Conservation (phyloP, 2,113 vertebrate genomes). For the Pogona vitticeps region DNA sequence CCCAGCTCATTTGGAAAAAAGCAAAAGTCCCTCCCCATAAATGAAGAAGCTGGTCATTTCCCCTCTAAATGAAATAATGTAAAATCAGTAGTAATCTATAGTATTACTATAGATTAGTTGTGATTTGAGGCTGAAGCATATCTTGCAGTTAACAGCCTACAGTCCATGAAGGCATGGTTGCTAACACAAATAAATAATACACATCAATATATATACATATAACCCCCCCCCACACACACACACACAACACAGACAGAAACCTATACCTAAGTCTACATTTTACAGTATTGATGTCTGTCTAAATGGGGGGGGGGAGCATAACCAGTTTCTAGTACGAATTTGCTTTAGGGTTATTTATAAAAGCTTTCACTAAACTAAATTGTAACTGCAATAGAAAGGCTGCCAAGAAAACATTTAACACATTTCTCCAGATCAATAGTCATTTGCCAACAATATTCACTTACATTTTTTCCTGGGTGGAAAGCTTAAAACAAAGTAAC, state of each 20-base stretch:
- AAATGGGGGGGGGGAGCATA: constrained; percentile 40
- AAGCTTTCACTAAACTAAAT: constrained; percentile 74
- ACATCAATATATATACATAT: too few species aligned
- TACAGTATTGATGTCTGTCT: constrained; percentile 50
- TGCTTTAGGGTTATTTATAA: constrained; percentile 78
- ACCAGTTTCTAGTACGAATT: constrained; percentile 60
- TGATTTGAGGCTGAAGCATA: neutral
- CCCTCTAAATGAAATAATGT: neutral
- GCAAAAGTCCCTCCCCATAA: neutral
- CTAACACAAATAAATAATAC: neutral
- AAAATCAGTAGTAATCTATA: neutral
- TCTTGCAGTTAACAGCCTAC: constrained; percentile 2
- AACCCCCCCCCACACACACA: too few species aligned
- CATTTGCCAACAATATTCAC: constrained; percentile 77
- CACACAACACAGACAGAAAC: constrained; percentile 22
- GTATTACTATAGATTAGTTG: neutral
- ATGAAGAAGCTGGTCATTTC: neutral
- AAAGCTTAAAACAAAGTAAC: constrained; percentile 69
- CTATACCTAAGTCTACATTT: constrained; percentile 47
- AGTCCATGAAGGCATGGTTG: neutral
- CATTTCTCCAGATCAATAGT: constrained; percentile 76
- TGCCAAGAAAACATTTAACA: constrained; percentile 76
- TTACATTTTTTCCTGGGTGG: constrained; percentile 66
- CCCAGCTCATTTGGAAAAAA: neutral
- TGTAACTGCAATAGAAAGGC: constrained; percentile 69